Percentiles rank a stretch among this genome's conserved stretches.
phyloP scores from a whole-genome alignment of 2,888 invertebrate species.

The Scaptodrosophila latifasciaeformis region DNA sequence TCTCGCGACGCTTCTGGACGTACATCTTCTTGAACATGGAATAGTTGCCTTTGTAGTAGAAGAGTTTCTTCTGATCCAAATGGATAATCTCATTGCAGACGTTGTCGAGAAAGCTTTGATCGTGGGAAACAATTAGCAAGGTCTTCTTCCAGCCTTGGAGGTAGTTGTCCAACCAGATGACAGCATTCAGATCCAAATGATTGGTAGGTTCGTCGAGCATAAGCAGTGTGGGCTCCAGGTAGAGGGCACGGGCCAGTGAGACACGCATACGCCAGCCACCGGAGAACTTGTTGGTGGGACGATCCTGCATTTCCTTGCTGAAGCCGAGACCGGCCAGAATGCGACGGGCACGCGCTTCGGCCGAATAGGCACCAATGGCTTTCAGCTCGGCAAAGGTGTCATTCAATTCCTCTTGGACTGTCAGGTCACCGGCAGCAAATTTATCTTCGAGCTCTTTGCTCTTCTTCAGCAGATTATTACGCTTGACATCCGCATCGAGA shows the following conservation, averaged over 20 bases:
- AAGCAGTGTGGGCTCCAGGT: conserved; percentile 96
- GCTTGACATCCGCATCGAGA: conserved; percentile 92
- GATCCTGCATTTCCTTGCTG: conserved; percentile 89
- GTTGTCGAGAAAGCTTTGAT: conserved; percentile 99
- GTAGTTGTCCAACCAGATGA: conserved; percentile 99
- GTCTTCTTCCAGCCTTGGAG: conserved; percentile 99
- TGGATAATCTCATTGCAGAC: conserved; percentile 99
- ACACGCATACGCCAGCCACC: conserved; percentile 99
- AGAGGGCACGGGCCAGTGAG: conserved; percentile 95
- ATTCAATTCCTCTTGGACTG: conserved; percentile 86
- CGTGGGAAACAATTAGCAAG: conserved; percentile 97
- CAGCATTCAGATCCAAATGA: conserved; percentile 98
- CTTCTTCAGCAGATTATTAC: conserved; percentile 87
- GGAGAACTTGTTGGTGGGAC: conserved; percentile 91
- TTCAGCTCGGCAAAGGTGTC: conserved; percentile 95
- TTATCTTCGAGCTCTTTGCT: conserved; percentile 87
- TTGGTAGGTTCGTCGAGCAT: conserved; percentile 99
- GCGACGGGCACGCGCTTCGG: conserved; percentile 95
- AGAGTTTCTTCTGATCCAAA: conserved; percentile 93
- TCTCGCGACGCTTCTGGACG: conserved; percentile 95
- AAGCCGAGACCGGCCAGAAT: conserved; percentile 99
- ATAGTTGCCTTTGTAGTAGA: conserved; percentile 98
- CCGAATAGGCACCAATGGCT: conserved; percentile 98
- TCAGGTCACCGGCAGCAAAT: conserved; percentile 83
- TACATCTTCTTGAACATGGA: conserved; percentile 99